Evolutionary conservation across 2,888 invertebrate species (phyloP).

Genomic region (Pristionchus japonicus): DNA sequence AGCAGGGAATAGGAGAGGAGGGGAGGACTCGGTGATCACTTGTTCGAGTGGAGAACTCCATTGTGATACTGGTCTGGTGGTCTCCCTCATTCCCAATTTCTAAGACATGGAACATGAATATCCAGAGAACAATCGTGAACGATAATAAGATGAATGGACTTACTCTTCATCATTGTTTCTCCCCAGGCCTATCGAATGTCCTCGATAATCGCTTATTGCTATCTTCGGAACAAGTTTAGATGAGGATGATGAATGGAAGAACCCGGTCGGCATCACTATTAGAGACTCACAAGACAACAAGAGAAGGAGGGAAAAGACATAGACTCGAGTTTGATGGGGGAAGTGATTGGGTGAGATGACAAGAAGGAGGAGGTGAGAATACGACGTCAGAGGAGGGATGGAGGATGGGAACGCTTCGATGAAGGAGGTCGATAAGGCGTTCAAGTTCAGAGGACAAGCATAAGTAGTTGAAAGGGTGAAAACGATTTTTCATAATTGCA

Average conservation of each 20-base stretch:
- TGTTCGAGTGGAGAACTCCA: too few relatives aligned
- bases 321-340: neutral
- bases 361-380: neutral
- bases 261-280: neutral
- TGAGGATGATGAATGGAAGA: neutral
- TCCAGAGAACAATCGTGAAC: too few relatives aligned
- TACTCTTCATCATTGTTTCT: neutral
- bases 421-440: too few relatives aligned
- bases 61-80: too few relatives aligned
- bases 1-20: neutral
- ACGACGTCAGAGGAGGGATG: neutral
- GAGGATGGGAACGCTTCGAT: neutral
- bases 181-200: too few relatives aligned
- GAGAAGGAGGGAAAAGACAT: neutral
- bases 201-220: too few relatives aligned
- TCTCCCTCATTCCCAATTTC: too few relatives aligned
- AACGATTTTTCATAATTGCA: too few relatives aligned
- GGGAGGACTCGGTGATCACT: too few relatives aligned
- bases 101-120: too few relatives aligned
- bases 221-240: neutral
- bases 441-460: too few relatives aligned
- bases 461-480: too few relatives aligned
- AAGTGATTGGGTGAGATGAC: neutral
- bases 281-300: neutral
- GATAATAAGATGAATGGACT: neutral